A percentile compares a stretch with the other conserved stretches of the same genome.
Evolutionary conservation across 2,888 invertebrate species (phyloP).

Genomic region (Lepidonotus clava): DNA sequence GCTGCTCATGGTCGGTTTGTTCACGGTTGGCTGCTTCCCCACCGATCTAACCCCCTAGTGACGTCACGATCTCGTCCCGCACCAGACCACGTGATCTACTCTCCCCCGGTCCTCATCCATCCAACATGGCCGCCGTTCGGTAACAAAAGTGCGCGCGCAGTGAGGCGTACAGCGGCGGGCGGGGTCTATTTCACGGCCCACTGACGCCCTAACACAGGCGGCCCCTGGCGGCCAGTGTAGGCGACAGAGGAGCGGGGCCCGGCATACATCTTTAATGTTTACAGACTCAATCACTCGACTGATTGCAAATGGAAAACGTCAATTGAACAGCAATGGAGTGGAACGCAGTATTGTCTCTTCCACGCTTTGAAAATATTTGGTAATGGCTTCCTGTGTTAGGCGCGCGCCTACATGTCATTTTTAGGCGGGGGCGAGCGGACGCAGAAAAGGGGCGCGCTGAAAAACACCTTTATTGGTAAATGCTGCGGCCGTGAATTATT

Average conservation of each 20-base stretch:
- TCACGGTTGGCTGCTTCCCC: no score
- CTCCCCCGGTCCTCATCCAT: background rate
- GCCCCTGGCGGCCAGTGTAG: background rate
- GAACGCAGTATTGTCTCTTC: constrained; percentile 31
- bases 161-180: background rate
- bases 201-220: background rate
- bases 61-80: background rate
- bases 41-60: no score
- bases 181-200: constrained; percentile 26
- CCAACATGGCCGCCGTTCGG: background rate
- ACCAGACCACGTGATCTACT: background rate
- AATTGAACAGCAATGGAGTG: constrained; percentile 16
- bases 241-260: background rate
- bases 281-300: constrained; percentile 43
- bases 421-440: background rate
- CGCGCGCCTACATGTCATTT: background rate
- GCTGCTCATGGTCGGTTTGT: no score
- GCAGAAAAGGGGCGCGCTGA: background rate
- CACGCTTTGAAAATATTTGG: background rate
- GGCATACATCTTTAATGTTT: constrained; percentile 30
- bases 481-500: background rate
- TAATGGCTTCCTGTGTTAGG: background rate
- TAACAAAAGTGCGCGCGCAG: constrained; percentile 21
- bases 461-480: background rate
- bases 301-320: constrained; percentile 47